phyloP scores from a whole-genome alignment of 1,140 invertebrate species.

The Pararge aegeria region DNA sequence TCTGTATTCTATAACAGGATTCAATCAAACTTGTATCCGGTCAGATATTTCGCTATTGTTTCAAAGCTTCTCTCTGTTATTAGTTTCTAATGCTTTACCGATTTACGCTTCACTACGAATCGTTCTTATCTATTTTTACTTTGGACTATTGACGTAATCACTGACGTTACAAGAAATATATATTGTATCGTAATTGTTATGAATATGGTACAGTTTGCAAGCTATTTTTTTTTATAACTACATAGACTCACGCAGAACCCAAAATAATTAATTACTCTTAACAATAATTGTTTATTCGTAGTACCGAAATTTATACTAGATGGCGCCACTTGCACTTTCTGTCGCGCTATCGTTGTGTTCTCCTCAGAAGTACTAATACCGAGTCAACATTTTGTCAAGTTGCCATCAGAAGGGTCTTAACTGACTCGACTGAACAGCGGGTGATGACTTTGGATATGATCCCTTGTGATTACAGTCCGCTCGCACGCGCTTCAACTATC shows the following conservation, averaged over 20 bases:
- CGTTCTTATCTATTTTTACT: not conserved
- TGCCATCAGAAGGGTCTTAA: conserved; percentile 9
- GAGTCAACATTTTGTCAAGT: not conserved
- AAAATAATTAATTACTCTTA: too few species aligned
- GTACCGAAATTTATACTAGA: conserved; percentile 25
- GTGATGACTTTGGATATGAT: conserved; percentile 5
- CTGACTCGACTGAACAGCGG: conserved; percentile 67
- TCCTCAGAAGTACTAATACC: not conserved
- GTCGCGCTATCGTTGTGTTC: conserved; percentile 13
- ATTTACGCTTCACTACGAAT: not conserved
- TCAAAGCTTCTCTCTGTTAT: conserved; percentile 10
- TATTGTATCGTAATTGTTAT: too few species aligned
- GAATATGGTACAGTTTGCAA: too few species aligned
- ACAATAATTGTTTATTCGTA: too few species aligned
- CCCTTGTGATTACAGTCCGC: conserved; percentile 21
- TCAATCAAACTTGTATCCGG: conserved; percentile 38
- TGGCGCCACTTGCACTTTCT: not conserved
- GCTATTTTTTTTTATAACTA: too few species aligned
- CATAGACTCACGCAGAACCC: too few species aligned
- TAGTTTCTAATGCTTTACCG: conserved; percentile 12
- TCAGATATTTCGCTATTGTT: conserved; percentile 28
- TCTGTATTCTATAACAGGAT: conserved; percentile 24
- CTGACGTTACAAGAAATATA: too few species aligned
- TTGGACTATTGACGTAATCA: too few species aligned
- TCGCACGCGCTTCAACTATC: conserved; percentile 4